phyloP scores from a whole-genome alignment of 1,140 invertebrate genomes.

The Drosophila tani region DNA sequence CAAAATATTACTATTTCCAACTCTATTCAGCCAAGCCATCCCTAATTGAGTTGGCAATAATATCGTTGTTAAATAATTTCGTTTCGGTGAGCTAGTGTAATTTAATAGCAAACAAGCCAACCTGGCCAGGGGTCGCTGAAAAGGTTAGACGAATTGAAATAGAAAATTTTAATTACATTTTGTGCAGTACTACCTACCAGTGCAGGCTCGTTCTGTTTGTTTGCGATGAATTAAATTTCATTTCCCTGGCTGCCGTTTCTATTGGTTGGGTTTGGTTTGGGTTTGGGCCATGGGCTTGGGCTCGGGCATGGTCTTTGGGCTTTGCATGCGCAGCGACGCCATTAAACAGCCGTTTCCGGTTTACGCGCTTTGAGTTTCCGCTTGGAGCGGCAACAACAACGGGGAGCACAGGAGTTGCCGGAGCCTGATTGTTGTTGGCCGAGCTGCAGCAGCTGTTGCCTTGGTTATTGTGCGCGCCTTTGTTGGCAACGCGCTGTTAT shows the following conservation, averaged over 20 bases:
- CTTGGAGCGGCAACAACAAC: constrained; percentile 72
- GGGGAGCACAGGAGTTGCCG: constrained; percentile 19
- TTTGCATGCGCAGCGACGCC: constrained; percentile 77
- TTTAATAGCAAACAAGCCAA: constrained; percentile 25
- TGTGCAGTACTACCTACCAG: constrained; percentile 60
- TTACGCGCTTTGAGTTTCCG: constrained; percentile 83
- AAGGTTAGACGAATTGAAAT: constrained; percentile 74
- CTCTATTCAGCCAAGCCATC: too few species aligned
- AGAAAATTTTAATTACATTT: constrained; percentile 84
- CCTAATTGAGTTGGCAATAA: too few species aligned
- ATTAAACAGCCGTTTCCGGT: constrained; percentile 83
- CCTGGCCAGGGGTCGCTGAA: constrained; percentile 46
- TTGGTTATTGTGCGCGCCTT: constrained; percentile 76
- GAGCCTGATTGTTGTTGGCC: constrained; percentile 69
- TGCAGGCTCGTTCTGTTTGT: constrained; percentile 53
- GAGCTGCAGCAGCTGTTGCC: constrained; percentile 76
- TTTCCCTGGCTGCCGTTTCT: constrained; percentile 58
- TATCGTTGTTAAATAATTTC: background rate
- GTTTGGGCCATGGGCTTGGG: constrained; percentile 19
- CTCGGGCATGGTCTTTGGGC: constrained; percentile 29
- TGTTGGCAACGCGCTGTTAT: constrained; percentile 73
- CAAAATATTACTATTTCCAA: too few species aligned
- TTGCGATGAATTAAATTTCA: constrained; percentile 82
- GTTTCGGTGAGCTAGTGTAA: constrained; percentile 14
- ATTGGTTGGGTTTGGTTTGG: constrained; percentile 14